A percentile compares a stretch with the other conserved stretches of the same genome.
phyloP scores from a whole-genome alignment of 2,888 invertebrate species.

The Baccha elongata region DNA sequence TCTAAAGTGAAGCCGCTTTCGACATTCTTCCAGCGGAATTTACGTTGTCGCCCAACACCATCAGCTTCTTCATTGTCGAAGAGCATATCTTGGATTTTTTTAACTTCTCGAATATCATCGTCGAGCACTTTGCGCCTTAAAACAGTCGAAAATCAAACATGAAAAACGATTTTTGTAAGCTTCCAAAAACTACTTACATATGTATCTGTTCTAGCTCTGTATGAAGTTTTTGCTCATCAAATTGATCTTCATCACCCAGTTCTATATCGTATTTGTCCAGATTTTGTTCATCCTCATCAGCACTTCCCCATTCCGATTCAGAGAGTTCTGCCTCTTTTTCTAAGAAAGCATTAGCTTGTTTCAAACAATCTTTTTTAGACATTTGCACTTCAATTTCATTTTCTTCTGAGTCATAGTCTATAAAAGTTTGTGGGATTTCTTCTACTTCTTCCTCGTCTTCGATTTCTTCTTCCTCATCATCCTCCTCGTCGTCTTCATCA shows the following conservation, averaged over 20 bases:
- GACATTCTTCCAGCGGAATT: conserved; percentile 93
- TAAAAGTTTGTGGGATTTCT: conserved; percentile 82
- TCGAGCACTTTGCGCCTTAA: conserved; percentile 90
- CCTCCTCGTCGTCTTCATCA: conserved; percentile 75
- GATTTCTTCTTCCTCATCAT: conserved; percentile 7
- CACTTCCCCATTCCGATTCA: conserved; percentile 95
- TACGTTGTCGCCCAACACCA: conserved; percentile 88
- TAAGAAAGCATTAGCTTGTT: conserved; percentile 88
- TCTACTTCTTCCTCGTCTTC: conserved; percentile 79
- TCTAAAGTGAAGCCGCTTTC: conserved; percentile 83
- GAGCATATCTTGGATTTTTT: conserved; percentile 91
- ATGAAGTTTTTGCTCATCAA: conserved; percentile 90
- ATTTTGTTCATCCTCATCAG: conserved; percentile 92
- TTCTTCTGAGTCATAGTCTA: conserved; percentile 93
- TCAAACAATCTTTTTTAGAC: conserved; percentile 79
- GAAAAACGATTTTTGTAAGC: too few relatives aligned
- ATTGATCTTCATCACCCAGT: conserved; percentile 91
- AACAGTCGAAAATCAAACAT: neutral
- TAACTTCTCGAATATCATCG: conserved; percentile 93
- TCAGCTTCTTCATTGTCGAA: conserved; percentile 95
- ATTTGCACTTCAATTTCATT: conserved; percentile 86
- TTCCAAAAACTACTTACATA: conserved; percentile 85
- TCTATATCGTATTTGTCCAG: conserved; percentile 92
- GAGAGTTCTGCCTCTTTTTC: conserved; percentile 96
- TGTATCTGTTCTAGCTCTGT: conserved; percentile 93